A percentile compares a stretch with the other conserved stretches of the same genome.
These are phyloP conservation scores for Mirza zaza DNA, from an alignment of 2,113 vertebrate species.

Conservation along the genomic window DNA sequence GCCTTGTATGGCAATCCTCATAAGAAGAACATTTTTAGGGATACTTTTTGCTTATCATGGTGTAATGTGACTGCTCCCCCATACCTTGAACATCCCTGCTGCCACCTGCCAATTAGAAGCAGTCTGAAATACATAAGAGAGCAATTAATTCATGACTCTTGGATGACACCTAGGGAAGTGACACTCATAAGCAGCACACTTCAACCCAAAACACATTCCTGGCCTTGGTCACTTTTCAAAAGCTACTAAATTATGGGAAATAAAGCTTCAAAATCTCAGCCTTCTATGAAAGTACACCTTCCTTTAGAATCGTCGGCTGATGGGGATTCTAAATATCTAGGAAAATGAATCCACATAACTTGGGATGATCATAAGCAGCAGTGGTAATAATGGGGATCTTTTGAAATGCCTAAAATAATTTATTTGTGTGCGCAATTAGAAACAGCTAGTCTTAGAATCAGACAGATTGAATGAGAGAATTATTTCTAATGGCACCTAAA, in stretches of 20 bases:
- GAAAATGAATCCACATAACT: neutral
- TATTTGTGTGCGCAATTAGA: neutral
- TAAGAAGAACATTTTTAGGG: neutral
- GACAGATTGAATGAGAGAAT: neutral
- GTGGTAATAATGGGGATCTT: neutral
- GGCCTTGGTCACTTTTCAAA: neutral
- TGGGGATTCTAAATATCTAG: neutral
- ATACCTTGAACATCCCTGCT: neutral
- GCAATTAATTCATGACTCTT: neutral
- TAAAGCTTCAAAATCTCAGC: neutral
- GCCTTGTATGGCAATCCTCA: neutral
- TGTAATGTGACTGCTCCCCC: neutral
- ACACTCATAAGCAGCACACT: neutral
- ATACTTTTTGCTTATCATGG: neutral
- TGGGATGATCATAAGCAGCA: neutral
- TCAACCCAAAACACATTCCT: neutral
- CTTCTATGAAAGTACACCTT: neutral
- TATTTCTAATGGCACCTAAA: neutral
- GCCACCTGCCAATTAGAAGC: neutral
- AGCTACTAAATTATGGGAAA: neutral
- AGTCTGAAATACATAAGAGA: neutral
- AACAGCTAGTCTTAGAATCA: neutral
- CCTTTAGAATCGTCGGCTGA: neutral
- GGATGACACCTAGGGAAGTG: neutral
- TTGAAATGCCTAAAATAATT: neutral